Evolutionary conservation across 2,113 vertebrate genomes (phyloP).

Genomic region (Aspidoscelis tigris): DNA sequence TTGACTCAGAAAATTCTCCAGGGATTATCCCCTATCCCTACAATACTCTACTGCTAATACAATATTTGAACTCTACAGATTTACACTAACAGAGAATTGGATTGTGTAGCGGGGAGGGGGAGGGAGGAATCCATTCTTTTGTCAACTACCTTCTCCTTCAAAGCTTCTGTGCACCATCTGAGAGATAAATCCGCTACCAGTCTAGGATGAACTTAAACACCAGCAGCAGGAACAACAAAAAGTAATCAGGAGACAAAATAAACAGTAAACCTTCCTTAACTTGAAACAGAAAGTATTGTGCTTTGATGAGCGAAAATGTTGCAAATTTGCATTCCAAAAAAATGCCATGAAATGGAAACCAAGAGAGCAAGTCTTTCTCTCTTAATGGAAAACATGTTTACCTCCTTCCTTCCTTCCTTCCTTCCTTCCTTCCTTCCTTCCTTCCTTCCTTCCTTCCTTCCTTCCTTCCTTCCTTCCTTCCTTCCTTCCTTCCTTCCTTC

Average conservation of each 20-base stretch:
- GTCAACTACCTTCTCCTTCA: slow-evolving; percentile 31
- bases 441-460: neutral
- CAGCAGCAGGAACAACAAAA: neutral
- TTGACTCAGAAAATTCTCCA: slow-evolving; percentile 47
- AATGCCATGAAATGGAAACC: neutral
- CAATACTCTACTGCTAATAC: slow-evolving; percentile 44
- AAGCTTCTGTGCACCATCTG: slow-evolving; percentile 31
- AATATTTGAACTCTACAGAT: slow-evolving; percentile 46
- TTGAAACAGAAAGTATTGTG: neutral
- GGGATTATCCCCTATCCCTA: slow-evolving; percentile 44
- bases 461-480: neutral
- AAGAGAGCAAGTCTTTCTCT: neutral
- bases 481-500: too few relatives aligned
- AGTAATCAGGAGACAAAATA: slow-evolving; percentile 26
- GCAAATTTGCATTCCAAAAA: neutral
- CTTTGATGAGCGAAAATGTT: neutral
- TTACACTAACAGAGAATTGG: slow-evolving; percentile 44
- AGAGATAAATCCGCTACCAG: slow-evolving; percentile 28
- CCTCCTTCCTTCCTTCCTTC: neutral
- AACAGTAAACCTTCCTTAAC: neutral
- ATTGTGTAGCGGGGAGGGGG: slow-evolving; percentile 5
- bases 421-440: neutral
- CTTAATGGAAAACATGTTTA: neutral
- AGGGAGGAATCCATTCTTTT: slow-evolving; percentile 18
- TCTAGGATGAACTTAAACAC: slow-evolving; percentile 14